phyloP scores from a whole-genome alignment of 2,797 vertebrate species.

The Spatula clypeata region DNA sequence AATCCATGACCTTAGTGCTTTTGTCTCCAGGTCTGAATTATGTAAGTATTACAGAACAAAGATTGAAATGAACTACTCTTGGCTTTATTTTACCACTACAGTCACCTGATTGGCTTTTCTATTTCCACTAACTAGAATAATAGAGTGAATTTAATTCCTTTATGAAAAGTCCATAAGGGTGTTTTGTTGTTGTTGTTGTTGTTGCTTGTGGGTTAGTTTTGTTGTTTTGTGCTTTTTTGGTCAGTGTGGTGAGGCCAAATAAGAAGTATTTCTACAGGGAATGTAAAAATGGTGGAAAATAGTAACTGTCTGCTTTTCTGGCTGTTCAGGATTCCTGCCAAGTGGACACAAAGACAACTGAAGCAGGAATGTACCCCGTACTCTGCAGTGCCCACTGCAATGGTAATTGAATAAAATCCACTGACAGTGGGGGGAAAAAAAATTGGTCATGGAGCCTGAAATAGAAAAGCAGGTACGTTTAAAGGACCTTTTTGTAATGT shows the following conservation, averaged over 20 bases:
- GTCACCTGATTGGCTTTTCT: conserved; percentile 65
- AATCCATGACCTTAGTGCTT: conserved; percentile 73
- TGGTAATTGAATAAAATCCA: conserved; percentile 25
- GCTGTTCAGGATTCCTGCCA: conserved; percentile 3
- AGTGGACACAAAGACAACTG: not conserved
- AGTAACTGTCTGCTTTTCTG: not conserved
- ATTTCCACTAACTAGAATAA: conserved; percentile 64
- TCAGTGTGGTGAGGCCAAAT: not conserved
- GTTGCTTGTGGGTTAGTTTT: too few species aligned
- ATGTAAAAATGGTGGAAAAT: conserved; percentile 10
- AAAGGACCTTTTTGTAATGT: not conserved
- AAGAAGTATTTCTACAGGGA: not conserved
- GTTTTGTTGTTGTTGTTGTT: not conserved
- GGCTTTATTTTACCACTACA: conserved; percentile 55
- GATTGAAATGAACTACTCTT: conserved; percentile 65
- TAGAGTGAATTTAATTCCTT: conserved; percentile 26
- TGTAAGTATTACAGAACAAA: conserved; percentile 51
- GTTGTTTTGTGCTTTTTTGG: not conserved
- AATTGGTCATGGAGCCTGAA: not conserved
- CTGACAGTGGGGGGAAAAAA: not conserved
- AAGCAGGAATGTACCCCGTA: not conserved
- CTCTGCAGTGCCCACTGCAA: not conserved
- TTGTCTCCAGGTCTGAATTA: conserved; percentile 57
- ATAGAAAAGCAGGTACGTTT: not conserved
- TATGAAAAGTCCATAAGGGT: conserved; percentile 20